Conservation (phyloP, 1,140 invertebrate species). For the Brachionus manjavacas region DNA sequence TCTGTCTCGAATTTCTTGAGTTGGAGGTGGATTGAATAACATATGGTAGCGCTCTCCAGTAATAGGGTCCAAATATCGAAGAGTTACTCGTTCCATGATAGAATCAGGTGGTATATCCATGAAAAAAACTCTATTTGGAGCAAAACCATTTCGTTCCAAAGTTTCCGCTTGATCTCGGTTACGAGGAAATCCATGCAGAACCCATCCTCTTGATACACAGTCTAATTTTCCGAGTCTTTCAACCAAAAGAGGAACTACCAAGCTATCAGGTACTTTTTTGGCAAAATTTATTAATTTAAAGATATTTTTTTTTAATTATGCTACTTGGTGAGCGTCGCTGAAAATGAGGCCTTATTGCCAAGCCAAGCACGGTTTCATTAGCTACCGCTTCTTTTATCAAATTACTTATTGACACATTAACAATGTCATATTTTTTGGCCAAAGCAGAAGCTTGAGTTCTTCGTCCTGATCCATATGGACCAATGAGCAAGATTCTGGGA, state of each 20-base stretch:
- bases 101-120: constrained; percentile 56
- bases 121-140: constrained; percentile 57
- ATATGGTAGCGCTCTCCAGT: constrained; percentile 57
- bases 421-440: constrained; percentile 57
- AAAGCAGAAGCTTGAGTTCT: constrained; percentile 53
- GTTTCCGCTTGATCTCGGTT: constrained; percentile 55
- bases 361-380: constrained; percentile 52
- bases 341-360: constrained; percentile 52
- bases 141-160: constrained; percentile 50
- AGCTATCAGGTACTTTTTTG: constrained; percentile 53
- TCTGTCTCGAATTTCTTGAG: constrained; percentile 53
- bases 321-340: constrained; percentile 51
- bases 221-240: constrained; percentile 54
- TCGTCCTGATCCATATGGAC: constrained; percentile 55
- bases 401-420: constrained; percentile 55
- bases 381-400: constrained; percentile 56
- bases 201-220: constrained; percentile 56
- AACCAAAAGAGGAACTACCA: constrained; percentile 53
- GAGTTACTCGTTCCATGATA: constrained; percentile 54
- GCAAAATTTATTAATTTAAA: background rate
- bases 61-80: constrained; percentile 53
- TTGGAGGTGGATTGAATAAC: constrained; percentile 55
- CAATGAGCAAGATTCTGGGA: constrained; percentile 55
- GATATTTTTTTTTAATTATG: background rate
- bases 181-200: constrained; percentile 54